phyloP scores from a whole-genome alignment of 2,888 invertebrate species.

The Vannuccia rotundouncinata region DNA sequence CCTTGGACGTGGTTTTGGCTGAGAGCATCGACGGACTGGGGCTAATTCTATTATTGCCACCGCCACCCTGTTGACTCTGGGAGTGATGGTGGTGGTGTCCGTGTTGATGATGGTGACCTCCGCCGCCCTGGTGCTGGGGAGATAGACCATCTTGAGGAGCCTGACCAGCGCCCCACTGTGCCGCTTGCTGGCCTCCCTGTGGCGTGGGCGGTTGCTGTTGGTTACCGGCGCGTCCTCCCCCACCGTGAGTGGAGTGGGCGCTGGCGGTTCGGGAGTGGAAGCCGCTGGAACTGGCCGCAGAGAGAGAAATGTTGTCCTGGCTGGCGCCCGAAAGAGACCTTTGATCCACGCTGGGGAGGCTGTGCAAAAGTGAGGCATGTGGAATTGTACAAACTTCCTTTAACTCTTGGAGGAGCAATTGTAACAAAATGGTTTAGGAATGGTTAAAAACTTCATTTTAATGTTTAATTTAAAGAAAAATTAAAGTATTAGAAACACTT shows the following conservation, averaged over 20 bases:
- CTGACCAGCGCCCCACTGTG: background rate
- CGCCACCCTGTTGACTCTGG: background rate
- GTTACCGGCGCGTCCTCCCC: conserved; percentile 12
- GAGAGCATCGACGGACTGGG: conserved; percentile 7
- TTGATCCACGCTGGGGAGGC: conserved; percentile 52
- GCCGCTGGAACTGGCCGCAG: conserved; percentile 42
- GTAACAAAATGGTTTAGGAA: too few relatives aligned
- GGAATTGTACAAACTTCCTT: too few relatives aligned
- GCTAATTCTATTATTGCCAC: too few relatives aligned
- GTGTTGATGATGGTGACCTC: conserved; percentile 6
- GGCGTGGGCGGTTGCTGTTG: conserved; percentile 16
- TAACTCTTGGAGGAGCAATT: too few relatives aligned
- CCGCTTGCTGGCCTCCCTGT: conserved; percentile 36
- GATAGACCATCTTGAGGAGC: background rate
- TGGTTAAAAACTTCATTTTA: too few relatives aligned
- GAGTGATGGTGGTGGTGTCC: too few relatives aligned
- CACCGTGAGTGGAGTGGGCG: conserved; percentile 64
- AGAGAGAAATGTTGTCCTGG: conserved; percentile 53
- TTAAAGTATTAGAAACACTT: too few relatives aligned
- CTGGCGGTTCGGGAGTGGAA: conserved; percentile 58
- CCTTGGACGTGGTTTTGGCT: background rate
- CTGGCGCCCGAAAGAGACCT: conserved; percentile 52
- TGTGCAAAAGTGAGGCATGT: too few relatives aligned
- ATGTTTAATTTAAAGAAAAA: too few relatives aligned
- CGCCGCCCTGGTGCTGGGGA: background rate